Evolutionary conservation across 2,113 vertebrate species (phyloP), one percentile per base, ranked within the genome.

Genomic region (Fregata magnificens): DNA sequence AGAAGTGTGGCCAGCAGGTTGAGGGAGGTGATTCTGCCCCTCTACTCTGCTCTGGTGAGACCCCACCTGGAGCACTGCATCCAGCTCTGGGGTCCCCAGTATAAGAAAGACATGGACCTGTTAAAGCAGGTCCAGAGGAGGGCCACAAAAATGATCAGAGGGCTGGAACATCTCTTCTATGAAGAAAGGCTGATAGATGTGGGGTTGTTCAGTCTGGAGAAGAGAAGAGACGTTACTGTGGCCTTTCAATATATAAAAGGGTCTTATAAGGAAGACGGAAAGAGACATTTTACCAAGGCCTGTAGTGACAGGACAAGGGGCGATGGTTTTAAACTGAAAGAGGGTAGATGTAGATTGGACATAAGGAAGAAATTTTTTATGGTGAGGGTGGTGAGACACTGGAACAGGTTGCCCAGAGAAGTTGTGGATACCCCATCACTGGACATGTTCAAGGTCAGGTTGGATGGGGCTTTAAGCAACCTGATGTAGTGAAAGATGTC

Each of bases 1-100:
- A 69, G 22, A 18, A 72, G 7, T 0, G 0, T 22, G 16, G 26
- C 4, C 24, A 77, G 17, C 16, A 56, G 14, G 13, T 13, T 0
- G 0, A 84, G 47, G 11, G 13, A 70, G 26, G 36, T 31, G 28
- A 63, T 63, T 69, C 29, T 62, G 2, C 16, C 38, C 25, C 26
- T 74, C 58, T 62, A 1, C 31, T 49, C 10, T 2, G 1, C n/a
- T 56, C 58, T 65, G 0, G 4, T 47, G 31, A 58, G 36, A n/a
- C 5, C 7, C 32, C 9, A 71, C 4, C 28, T 53, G 20, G 16
- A 49, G 7, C 12, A 12, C 31, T 63, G 42, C 2, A 0, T 24
- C 5, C 28, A 55, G 28, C 7, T 50, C 38, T 45, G 32, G 45
- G 10, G 5, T 9, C 50, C 36, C 7, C 36, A 83, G 18, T 2